A percentile compares a stretch with the other conserved stretches of the same genome.
Conservation (phyloP, 2,113 vertebrate species). For the Burhinus oedicnemus region DNA sequence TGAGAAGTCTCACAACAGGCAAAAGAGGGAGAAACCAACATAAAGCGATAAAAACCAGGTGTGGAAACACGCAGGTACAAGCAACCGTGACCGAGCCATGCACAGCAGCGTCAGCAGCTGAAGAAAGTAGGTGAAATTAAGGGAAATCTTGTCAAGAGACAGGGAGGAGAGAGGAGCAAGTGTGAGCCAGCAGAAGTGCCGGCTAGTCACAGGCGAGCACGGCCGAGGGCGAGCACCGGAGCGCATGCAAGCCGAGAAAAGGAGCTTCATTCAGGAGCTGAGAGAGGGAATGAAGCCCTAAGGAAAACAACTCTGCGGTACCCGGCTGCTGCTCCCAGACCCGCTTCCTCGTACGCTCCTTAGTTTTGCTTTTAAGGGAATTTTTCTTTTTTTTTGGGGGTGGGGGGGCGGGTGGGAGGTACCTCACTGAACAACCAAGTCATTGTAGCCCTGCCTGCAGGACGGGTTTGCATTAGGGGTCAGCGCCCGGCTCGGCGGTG, state of each 20-base stretch:
- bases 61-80: neutral
- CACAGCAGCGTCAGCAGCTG: rapidly evolving
- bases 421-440: slow-evolving; percentile 79
- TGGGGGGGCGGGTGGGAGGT: neutral
- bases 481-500: slow-evolving; percentile 80
- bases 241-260: rapidly evolving
- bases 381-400: neutral
- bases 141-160: neutral
- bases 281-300: slow-evolving; percentile 28
- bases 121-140: rapidly evolving
- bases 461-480: slow-evolving; percentile 83
- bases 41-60: rapidly evolving
- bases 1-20: neutral
- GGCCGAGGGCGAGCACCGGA: neutral
- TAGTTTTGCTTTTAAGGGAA: slow-evolving; percentile 54
- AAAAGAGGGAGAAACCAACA: neutral
- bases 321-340: neutral
- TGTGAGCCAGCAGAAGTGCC: neutral
- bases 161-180: neutral
- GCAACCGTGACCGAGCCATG: rapidly evolving
- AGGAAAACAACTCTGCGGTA: neutral
- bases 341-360: neutral
- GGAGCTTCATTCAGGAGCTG: neutral
- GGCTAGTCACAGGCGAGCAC: rapidly evolving
- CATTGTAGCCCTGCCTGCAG: slow-evolving; percentile 80